These are phyloP conservation scores for Geopemphigus sp. DNA, from an alignment of 1,140 invertebrate species.

Conservation along the genomic window DNA sequence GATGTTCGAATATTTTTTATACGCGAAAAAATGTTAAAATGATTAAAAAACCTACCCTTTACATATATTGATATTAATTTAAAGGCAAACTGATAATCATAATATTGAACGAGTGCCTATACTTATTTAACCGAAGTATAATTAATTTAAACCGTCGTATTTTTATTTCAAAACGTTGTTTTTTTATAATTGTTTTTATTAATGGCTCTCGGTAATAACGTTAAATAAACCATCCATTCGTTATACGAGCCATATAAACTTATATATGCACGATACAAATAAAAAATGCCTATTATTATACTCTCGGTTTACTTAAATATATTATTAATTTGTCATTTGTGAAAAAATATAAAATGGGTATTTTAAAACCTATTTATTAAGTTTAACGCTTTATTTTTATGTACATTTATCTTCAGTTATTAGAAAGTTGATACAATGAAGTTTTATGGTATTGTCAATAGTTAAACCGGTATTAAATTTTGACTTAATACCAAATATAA, in stretches of 20 bases:
- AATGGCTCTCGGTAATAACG: background rate
- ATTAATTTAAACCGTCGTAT: background rate
- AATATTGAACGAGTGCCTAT: background rate
- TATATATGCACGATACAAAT: background rate
- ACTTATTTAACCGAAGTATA: background rate
- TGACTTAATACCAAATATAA: no score
- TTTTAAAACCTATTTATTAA: no score
- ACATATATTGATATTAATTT: background rate
- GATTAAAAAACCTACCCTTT: background rate
- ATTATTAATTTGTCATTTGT: no score
- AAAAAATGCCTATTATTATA: background rate
- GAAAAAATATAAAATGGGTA: no score
- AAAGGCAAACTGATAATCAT: background rate
- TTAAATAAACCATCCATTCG: background rate
- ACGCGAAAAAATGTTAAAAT: background rate
- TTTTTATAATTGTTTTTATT: conserved; percentile 29
- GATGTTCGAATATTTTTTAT: no score
- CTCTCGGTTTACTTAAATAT: no score
- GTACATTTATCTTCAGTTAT: no score
- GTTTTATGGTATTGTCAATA: no score
- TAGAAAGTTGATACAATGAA: no score
- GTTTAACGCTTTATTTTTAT: no score
- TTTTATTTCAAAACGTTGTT: background rate
- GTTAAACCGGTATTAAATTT: no score
- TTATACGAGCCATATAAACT: background rate